These are phyloP conservation scores for Ferdinandea cuprea DNA, from an alignment of 2,888 invertebrate genomes.

Conservation along the genomic window DNA sequence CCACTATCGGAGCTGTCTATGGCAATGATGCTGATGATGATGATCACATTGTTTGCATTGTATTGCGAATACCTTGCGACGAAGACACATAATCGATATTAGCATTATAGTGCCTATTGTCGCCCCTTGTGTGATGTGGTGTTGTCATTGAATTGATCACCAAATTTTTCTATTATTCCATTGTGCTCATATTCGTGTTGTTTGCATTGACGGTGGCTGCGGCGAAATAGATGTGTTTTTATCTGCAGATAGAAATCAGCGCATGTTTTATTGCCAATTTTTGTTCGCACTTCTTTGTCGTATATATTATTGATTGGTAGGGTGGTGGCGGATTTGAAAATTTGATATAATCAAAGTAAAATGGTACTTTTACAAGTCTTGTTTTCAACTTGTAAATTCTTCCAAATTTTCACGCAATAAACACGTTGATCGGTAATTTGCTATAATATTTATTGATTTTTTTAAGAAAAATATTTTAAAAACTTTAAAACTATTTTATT, in stretches of 20 bases:
- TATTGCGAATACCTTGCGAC: slow-evolving; percentile 51
- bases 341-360: background rate
- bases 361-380: too few species aligned
- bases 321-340: background rate
- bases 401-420: too few species aligned
- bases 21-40: slow-evolving; percentile 29
- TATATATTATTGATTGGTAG: background rate
- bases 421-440: too few species aligned
- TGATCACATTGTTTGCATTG: slow-evolving; percentile 58
- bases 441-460: too few species aligned
- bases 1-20: slow-evolving; percentile 42
- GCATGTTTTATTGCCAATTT: slow-evolving; percentile 53
- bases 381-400: too few species aligned
- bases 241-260: slow-evolving; percentile 45
- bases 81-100: slow-evolving; percentile 65
- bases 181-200: slow-evolving; percentile 47
- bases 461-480: too few species aligned
- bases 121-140: slow-evolving; percentile 44
- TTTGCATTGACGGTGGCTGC: slow-evolving; percentile 56
- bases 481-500: too few species aligned
- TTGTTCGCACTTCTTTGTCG: slow-evolving; percentile 32
- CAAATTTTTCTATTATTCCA: slow-evolving; percentile 51
- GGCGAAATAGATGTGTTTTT: slow-evolving; percentile 22
- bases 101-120: slow-evolving; percentile 68
- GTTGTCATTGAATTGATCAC: slow-evolving; percentile 46